A percentile compares a stretch with the other conserved stretches of the same genome.
phyloP scores from a whole-genome alignment of 2,113 vertebrate genomes.

The Sinosuthora webbiana region DNA sequence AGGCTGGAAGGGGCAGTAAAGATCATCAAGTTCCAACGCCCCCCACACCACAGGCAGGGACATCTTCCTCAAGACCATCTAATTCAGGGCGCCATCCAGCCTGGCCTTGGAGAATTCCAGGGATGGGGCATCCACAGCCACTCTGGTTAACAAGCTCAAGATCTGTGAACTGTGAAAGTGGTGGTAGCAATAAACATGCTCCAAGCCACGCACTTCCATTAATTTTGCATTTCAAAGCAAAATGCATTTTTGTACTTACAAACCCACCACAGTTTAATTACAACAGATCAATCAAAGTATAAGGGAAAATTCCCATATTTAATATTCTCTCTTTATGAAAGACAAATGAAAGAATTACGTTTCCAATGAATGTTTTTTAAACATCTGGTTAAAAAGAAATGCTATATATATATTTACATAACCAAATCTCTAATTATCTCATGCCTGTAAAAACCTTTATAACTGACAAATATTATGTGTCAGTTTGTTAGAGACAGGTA shows the following conservation, averaged over 20 bases:
- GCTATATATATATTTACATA: neutral
- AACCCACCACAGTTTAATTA: neutral
- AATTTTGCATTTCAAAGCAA: neutral
- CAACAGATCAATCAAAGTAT: neutral
- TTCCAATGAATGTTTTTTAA: neutral
- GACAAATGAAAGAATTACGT: neutral
- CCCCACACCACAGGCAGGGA: neutral
- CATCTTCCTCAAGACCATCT: neutral
- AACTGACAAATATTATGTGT: neutral
- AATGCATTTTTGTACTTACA: neutral
- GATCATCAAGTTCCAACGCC: neutral
- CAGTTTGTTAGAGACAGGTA: neutral
- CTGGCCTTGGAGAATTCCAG: neutral
- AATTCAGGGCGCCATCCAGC: neutral
- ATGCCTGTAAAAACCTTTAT: neutral
- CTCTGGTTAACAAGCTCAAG: neutral
- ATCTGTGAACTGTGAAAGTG: neutral
- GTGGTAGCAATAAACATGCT: neutral
- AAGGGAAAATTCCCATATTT: neutral
- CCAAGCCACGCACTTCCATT: neutral
- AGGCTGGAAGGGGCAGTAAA: neutral
- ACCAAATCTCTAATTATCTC: neutral
- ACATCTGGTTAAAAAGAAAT: neutral
- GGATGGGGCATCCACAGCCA: neutral
- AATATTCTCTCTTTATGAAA: neutral